Evolutionary conservation across 2,113 vertebrate species (phyloP).

Genomic region (Phyllostomus discolor): DNA sequence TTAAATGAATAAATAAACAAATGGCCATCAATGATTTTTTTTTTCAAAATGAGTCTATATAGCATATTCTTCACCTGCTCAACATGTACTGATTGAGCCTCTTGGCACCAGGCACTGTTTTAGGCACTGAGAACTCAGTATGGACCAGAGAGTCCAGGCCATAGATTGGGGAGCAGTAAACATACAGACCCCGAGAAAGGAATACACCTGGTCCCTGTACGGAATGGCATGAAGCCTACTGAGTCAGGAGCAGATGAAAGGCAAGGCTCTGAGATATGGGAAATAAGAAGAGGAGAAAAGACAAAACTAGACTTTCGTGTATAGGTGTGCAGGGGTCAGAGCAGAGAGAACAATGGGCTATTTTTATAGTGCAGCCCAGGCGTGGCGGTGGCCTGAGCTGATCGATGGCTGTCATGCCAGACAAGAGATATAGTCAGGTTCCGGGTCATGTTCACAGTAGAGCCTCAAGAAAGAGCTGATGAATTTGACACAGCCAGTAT

Average conservation of each 20-base stretch:
- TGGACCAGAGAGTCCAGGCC: background rate
- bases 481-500: background rate
- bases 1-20: background rate
- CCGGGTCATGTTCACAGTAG: background rate
- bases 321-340: background rate
- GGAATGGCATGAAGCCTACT: fast-evolving
- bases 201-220: background rate
- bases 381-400: fast-evolving
- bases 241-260: background rate
- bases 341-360: background rate
- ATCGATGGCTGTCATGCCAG: fast-evolving
- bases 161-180: background rate
- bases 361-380: background rate
- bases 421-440: background rate
- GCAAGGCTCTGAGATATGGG: background rate
- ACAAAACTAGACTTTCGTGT: background rate
- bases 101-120: background rate
- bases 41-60: background rate
- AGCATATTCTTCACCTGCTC: background rate
- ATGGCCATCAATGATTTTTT: background rate
- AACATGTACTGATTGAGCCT: background rate
- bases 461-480: background rate
- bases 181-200: background rate
- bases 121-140: background rate
- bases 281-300: background rate